Percentiles rank a stretch among this genome's conserved stretches.
Evolutionary conservation across 2,113 vertebrate genomes (phyloP).

Genomic region (Tupaia tana): DNA sequence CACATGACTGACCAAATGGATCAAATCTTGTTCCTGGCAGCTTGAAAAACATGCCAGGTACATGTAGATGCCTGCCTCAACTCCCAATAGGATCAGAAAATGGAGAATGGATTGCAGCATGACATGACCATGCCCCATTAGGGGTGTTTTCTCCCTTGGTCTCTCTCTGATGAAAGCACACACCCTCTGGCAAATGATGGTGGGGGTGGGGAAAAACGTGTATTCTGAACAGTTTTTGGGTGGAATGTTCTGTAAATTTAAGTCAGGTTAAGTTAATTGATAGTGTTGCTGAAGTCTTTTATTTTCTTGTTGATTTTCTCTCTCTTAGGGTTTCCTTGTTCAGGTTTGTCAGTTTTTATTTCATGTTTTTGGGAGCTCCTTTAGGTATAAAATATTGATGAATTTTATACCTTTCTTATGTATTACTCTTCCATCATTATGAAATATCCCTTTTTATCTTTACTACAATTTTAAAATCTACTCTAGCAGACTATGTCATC

Average conservation of each 20-base stretch:
- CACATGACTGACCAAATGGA: too few relatives aligned
- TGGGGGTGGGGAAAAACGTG: background rate
- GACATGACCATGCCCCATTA: too few relatives aligned
- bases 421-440: background rate
- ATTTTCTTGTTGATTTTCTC: background rate
- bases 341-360: background rate
- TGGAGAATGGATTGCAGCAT: too few relatives aligned
- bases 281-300: background rate
- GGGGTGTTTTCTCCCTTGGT: too few relatives aligned
- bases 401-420: background rate
- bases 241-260: constrained; percentile 12
- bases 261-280: constrained; percentile 3
- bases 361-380: background rate
- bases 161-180: too few relatives aligned
- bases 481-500: background rate
- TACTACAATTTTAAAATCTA: background rate
- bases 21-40: too few relatives aligned
- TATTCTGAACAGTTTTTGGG: background rate
- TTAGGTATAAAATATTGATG: background rate
- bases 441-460: background rate
- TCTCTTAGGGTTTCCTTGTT: background rate
- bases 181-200: too few relatives aligned
- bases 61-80: too few relatives aligned
- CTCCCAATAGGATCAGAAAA: too few relatives aligned
- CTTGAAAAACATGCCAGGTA: too few relatives aligned